A percentile compares a stretch with the other conserved stretches of the same genome.
phyloP scores from a whole-genome alignment of 1,140 invertebrate species.

The Conus ventricosus region DNA sequence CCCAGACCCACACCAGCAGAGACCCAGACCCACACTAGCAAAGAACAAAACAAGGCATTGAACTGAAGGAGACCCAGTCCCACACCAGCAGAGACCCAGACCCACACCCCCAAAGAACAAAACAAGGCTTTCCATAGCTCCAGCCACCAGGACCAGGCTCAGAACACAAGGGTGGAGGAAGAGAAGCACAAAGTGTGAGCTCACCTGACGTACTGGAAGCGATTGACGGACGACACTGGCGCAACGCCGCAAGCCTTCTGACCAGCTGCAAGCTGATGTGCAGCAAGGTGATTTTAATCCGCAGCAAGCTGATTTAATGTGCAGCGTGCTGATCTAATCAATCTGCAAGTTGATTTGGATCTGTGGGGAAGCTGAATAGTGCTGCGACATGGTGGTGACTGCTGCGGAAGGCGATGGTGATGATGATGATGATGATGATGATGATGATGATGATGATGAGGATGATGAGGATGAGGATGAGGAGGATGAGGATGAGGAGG shows the following conservation, averaged over 20 bases:
- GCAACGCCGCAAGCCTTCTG: background rate
- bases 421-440: too few relatives aligned
- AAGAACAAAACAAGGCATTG: too few relatives aligned
- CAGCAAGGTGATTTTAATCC: background rate
- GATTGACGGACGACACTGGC: background rate
- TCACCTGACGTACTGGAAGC: background rate
- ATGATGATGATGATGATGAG: background rate
- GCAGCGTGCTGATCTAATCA: background rate
- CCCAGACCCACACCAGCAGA: too few relatives aligned
- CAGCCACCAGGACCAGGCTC: too few relatives aligned
- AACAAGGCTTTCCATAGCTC: too few relatives aligned
- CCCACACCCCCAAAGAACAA: too few relatives aligned
- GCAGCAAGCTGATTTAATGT: background rate
- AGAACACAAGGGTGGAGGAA: too few relatives aligned
- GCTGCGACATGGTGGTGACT: background rate
- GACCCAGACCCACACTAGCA: too few relatives aligned
- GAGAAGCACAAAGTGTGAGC: background rate
- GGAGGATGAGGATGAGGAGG: constrained; percentile 15
- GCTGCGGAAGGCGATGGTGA: too few relatives aligned
- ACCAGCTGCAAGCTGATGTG: background rate
- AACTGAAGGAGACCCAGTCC: too few relatives aligned
- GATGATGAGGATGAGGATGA: background rate
- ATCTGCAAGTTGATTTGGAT: background rate
- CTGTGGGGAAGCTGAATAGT: background rate
- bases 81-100: too few relatives aligned